phyloP scores from a whole-genome alignment of 2,888 invertebrate genomes.

The Synanthedon vespiformis region DNA sequence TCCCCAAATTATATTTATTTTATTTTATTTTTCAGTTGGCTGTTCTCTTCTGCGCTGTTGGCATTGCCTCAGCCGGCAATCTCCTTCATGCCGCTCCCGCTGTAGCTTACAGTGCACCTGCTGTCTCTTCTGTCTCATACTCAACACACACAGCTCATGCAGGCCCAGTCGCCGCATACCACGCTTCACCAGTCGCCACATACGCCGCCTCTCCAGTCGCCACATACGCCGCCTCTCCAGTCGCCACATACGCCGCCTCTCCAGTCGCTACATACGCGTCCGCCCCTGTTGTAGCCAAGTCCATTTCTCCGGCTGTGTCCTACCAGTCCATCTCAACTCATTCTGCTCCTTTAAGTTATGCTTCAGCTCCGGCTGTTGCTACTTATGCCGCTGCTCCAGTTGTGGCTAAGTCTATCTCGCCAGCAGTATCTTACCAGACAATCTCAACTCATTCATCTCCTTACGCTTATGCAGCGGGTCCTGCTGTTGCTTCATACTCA shows the following conservation, averaged over 20 bases:
- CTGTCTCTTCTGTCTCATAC: conserved; percentile 21
- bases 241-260: conserved; percentile 4
- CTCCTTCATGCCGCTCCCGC: conserved; percentile 50
- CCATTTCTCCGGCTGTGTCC: conserved; percentile 31
- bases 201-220: conserved; percentile 6
- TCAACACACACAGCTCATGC: conserved; percentile 11
- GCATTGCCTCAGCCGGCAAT: conserved; percentile 72
- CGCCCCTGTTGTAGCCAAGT: conserved; percentile 21
- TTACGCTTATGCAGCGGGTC: conserved; percentile 30
- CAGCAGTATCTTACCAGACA: conserved; percentile 12
- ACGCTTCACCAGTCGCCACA: conserved; percentile 1
- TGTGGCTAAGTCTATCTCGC: conserved; percentile 19
- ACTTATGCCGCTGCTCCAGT: conserved; percentile 21
- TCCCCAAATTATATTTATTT: background rate
- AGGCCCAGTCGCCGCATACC: conserved; percentile 10
- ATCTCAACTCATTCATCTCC: conserved; percentile 27
- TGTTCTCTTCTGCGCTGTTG: conserved; percentile 69
- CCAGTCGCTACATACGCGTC: conserved; percentile 8
- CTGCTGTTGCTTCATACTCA: conserved; percentile 30
- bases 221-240: conserved; percentile 27
- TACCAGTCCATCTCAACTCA: conserved; percentile 13
- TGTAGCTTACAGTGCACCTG: conserved; percentile 32
- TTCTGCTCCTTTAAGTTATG: conserved; percentile 20
- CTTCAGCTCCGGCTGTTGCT: conserved; percentile 11
- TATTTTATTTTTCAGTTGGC: conserved; percentile 42